phyloP scores from a whole-genome alignment of 1,140 invertebrate species.

The Drosophila albomicans region DNA sequence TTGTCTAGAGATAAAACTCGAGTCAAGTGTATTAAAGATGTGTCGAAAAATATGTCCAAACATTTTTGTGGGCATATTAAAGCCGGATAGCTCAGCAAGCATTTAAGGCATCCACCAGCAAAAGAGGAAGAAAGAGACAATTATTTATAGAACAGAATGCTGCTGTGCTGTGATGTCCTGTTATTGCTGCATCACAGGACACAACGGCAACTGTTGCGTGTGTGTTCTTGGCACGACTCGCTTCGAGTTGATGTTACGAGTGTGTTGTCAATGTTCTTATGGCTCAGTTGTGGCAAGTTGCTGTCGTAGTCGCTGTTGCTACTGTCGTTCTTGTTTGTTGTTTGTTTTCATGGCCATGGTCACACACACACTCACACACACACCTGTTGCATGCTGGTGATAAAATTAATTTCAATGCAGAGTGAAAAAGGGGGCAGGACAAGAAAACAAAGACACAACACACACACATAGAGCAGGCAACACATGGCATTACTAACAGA shows the following conservation, averaged over 20 bases:
- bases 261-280: constrained; percentile 10
- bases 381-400: constrained; percentile 69
- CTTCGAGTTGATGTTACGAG: constrained; percentile 14
- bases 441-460: constrained; percentile 8
- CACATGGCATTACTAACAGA: constrained; percentile 25
- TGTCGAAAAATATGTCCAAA: not conserved
- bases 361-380: constrained; percentile 18
- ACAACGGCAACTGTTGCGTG: constrained; percentile 8
- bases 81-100: not conserved
- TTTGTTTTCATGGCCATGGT: constrained; percentile 63
- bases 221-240: constrained; percentile 12
- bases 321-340: constrained; percentile 52
- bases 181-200: constrained; percentile 1
- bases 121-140: not conserved
- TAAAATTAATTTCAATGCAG: constrained; percentile 73
- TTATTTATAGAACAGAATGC: constrained; percentile 11
- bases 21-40: not conserved
- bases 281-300: constrained; percentile 51
- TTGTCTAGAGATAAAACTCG: not conserved
- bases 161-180: not conserved
- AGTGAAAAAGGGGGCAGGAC: constrained; percentile 9
- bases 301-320: constrained; percentile 19
- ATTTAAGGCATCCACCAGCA: not conserved
- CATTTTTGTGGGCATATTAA: not conserved
- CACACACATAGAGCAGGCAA: constrained; percentile 10